Conservation (phyloP, 2,113 vertebrate genomes). For the Vimba vimba region DNA sequence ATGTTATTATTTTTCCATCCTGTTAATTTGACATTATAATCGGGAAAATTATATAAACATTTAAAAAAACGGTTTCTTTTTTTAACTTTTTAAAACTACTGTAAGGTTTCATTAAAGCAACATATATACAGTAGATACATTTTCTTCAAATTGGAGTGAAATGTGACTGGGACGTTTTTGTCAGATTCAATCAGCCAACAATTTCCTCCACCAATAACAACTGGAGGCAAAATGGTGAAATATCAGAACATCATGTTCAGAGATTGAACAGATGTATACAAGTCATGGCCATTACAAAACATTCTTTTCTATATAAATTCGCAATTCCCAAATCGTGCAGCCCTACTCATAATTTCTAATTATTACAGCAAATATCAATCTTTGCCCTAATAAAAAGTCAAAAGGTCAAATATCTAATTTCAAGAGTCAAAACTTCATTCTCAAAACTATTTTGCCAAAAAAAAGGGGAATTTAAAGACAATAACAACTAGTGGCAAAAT, state of each 20-base stretch:
- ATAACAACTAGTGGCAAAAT: background rate
- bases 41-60: too few species aligned
- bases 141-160: background rate
- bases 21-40: background rate
- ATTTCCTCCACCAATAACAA: background rate
- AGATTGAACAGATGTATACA: slow-evolving; percentile 18
- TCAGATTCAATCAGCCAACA: background rate
- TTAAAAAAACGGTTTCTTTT: too few species aligned
- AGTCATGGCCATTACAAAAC: slow-evolving; percentile 11
- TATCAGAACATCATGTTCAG: background rate
- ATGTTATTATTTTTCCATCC: too few species aligned
- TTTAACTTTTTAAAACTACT: background rate
- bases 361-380: background rate
- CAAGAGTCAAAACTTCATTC: background rate
- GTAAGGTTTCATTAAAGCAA: background rate
- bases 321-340: background rate
- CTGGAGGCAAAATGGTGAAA: background rate
- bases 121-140: background rate
- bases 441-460: background rate
- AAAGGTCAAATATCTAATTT: background rate
- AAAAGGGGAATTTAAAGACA: background rate
- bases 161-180: background rate
- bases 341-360: background rate
- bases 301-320: background rate
- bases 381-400: background rate